Conservation (phyloP, 1,140 invertebrate species). For the Drosophila fuyamai region DNA sequence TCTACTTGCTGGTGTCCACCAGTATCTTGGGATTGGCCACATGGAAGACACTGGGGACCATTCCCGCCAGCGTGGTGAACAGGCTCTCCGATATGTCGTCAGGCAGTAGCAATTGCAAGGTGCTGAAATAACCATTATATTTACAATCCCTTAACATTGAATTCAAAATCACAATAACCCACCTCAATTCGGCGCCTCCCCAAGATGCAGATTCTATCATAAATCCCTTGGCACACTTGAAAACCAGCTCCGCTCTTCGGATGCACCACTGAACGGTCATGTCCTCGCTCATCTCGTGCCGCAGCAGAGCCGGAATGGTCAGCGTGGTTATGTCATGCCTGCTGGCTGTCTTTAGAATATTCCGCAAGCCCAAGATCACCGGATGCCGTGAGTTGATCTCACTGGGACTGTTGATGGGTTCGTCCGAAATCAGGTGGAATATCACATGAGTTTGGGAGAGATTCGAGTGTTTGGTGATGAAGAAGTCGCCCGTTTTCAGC, state of each 20-base stretch:
- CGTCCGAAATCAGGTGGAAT: conserved; percentile 96
- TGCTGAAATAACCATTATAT: conserved; percentile 38
- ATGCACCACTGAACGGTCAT: conserved; percentile 99
- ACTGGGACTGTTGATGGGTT: conserved; percentile 87
- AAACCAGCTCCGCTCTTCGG: conserved; percentile 97
- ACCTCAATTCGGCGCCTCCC: conserved; percentile 93
- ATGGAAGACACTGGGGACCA: conserved; percentile 95
- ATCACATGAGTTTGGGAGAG: conserved; percentile 96
- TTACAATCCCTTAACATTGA: not conserved
- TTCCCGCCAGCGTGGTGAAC: conserved; percentile 92
- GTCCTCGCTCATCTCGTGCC: conserved; percentile 98
- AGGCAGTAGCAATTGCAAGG: conserved; percentile 86
- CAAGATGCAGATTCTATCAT: conserved; percentile 99
- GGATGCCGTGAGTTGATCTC: conserved; percentile 98
- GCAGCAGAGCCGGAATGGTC: conserved; percentile 95
- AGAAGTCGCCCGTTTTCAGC: conserved; percentile 95
- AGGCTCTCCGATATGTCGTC: conserved; percentile 94
- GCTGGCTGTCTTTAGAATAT: conserved; percentile 97
- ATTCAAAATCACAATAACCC: conserved; percentile 86
- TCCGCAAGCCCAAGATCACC: conserved; percentile 96
- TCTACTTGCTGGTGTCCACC: conserved; percentile 85
- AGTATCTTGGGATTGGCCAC: conserved; percentile 92
- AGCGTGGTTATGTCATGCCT: conserved; percentile 96
- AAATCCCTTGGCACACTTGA: conserved; percentile 99
- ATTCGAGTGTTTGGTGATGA: conserved; percentile 98